phyloP scores from a whole-genome alignment of 2,797 vertebrate species.

The Falco berigora region DNA sequence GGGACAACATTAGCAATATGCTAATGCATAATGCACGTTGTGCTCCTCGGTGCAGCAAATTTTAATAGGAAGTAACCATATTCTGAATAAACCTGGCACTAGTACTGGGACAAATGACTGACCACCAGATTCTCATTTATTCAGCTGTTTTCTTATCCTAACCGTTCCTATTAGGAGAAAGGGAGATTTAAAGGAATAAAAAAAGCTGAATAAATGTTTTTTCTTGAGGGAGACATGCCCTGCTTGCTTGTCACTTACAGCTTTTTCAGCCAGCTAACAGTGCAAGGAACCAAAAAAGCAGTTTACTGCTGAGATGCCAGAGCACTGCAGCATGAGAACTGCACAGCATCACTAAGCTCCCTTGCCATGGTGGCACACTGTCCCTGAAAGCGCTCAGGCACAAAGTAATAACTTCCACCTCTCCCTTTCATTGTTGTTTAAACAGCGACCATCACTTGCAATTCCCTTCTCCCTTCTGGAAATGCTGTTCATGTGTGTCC shows the following conservation, averaged over 20 bases:
- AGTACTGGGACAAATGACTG: background rate
- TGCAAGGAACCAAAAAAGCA: conserved; percentile 36
- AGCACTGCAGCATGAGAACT: conserved; percentile 6
- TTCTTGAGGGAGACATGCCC: background rate
- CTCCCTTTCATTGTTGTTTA: background rate
- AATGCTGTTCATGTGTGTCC: background rate
- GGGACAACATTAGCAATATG: background rate
- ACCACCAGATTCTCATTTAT: background rate
- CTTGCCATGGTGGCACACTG: background rate
- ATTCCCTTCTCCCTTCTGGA: background rate
- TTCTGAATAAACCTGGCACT: background rate
- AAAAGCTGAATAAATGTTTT: background rate
- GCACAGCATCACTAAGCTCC: background rate
- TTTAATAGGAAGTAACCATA: background rate
- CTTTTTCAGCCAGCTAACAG: conserved; percentile 2
- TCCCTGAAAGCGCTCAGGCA: background rate
- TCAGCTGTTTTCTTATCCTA: background rate
- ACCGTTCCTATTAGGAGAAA: background rate
- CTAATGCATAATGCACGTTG: background rate
- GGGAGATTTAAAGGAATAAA: background rate
- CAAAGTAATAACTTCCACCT: background rate
- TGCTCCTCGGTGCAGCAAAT: background rate
- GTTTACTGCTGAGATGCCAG: conserved; percentile 3
- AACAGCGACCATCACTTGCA: background rate
- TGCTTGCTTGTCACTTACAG: conserved; percentile 37